Evolutionary conservation across 2,113 vertebrate species (phyloP), one percentile per base, ranked within the genome.

Genomic region (Lota lota): DNA sequence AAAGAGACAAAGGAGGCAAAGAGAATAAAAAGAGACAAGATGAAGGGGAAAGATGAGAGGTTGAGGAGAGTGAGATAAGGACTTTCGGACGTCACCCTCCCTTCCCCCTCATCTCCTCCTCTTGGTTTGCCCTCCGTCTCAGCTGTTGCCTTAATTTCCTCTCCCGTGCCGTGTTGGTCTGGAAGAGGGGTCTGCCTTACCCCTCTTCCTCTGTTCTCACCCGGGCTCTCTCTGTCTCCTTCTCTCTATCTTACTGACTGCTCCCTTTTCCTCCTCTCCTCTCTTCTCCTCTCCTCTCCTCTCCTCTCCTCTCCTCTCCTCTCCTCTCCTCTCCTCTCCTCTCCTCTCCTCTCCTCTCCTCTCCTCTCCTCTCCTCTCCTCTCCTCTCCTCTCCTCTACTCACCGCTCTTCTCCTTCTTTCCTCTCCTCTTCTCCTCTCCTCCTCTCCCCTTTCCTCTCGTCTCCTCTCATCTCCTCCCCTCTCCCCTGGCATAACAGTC

Each of bases 401-500:
- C 78, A 69, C 57, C 69, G 28, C 61, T 70, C 75, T 8, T 17
- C 53, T 18, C 17, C n/a, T 7, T 7, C 11, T 12, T 12, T 47
- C 36, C 11, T 12, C 36, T 10, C 8, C 11, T 12, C 64, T 18
- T 69, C 61, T 11, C 63, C 60, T 76, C 78, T 71, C 57, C 67
- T 33, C 61, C 73, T 75, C 12, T 5, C 53, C 2, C 53, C 14
- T 14, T 8, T 47, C 47, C 16, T 50, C 66, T 33, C 20, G 65
- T 61, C 28, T 65, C 56, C 22, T 66, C 74, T 75, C 28, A 11
- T 73, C 77, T 75, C 82, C 79, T 77, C 76, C 60, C 53, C 66
- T 76, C 61, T 60, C 63, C 71, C 70, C 71, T 62, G 72, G 79
- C 65, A 80, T 76, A 88, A 77, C 83, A 75, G 67, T 70, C 70